A percentile compares a stretch with the other conserved stretches of the same genome.
Evolutionary conservation across 2,888 invertebrate species (phyloP).

Genomic region (Xanthia togata): DNA sequence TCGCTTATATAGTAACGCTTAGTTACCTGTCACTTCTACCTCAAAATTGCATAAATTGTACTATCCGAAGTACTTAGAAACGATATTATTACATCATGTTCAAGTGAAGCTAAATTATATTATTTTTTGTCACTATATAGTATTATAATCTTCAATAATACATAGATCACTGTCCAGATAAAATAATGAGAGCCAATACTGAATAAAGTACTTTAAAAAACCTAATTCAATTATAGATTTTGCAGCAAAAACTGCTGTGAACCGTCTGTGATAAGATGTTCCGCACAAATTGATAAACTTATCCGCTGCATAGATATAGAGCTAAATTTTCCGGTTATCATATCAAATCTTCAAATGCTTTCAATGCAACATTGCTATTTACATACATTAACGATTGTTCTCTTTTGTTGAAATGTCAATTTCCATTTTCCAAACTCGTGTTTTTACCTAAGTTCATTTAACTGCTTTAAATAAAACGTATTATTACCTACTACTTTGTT

Average conservation of each 20-base stretch:
- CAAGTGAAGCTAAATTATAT: background rate
- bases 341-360: background rate
- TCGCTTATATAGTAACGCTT: constrained; percentile 9
- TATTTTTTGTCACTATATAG: background rate
- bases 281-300: background rate
- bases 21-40: background rate
- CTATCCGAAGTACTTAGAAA: background rate
- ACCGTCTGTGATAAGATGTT: background rate
- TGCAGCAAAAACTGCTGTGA: constrained; percentile 8
- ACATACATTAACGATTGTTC: background rate
- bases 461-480: background rate
- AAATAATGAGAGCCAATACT: constrained; percentile 3
- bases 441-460: background rate
- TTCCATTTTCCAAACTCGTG: background rate
- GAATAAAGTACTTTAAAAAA: background rate
- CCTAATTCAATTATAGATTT: constrained; percentile 9
- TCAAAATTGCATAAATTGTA: constrained; percentile 10
- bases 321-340: background rate
- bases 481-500: constrained; percentile 2
- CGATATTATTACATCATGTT: background rate
- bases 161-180: background rate
- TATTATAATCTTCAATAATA: background rate
- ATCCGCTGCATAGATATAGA: background rate
- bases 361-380: background rate
- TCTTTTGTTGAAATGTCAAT: background rate